Base-by-base conservation (phyloP, 2,797 vertebrate species). In the Myotis daubentonii region DNA sequence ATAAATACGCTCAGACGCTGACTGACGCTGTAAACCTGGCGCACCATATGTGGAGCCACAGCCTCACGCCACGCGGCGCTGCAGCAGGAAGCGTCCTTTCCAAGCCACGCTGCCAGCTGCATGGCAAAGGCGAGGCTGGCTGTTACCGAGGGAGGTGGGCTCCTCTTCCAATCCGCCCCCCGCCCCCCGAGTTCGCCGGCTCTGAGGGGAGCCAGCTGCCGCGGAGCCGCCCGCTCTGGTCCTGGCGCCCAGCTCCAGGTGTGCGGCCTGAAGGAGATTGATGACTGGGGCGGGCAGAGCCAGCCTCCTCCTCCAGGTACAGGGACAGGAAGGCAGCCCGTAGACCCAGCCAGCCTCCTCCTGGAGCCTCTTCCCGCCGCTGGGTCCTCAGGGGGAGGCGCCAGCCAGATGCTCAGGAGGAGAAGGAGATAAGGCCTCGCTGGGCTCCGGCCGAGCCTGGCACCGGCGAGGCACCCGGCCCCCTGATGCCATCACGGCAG, bases 211-310 rank as follows among this genome's bases (percentile, higher is more conserved):
- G 90, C 74, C 96, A 95, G 96, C 93, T 95, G 94, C 84, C 1
- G 0, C 76, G 47, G 70, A 95, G 74, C 25, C 0, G 81, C 51
- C n/a, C 22, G 53, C 55, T 4, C 55, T 10, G 55, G 74, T 20
- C 85, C 83, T 83, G 89, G 62, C 53, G 76, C 81, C 17, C 22
- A 33, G 60, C 11, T 95, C 92, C 96, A 95, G 96, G 96, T 95
- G 85, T 95, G 95, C 38, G 70, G 57, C 66, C 93, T 88, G 94
- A 80, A 75, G 88, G 92, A 97, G 96, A 97, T 47, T 47, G 87
- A 97, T 95, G 96, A 41, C 81, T 44, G 0, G 44, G 38, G 51
- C 22, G 41, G 79, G 13, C 49, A 22, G 36, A 84, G 84, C 76
- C 96, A 91, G 92, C 20, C 70, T 74, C 90, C 84, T 84, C 78